Evolutionary conservation across 1,140 invertebrate species (phyloP).

Genomic region (Trichoplusia ni): DNA sequence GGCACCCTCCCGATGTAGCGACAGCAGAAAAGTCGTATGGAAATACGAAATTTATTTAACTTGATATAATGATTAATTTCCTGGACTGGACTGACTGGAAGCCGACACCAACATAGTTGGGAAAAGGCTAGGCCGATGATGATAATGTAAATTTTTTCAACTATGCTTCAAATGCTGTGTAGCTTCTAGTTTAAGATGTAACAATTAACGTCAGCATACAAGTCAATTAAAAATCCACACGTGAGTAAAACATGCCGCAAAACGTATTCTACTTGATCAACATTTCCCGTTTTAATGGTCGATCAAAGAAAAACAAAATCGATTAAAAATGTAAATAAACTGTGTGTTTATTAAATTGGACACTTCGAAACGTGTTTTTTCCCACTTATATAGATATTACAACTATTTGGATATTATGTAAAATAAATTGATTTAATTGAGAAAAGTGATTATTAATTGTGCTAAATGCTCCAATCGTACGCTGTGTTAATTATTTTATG

Average conservation of each 20-base stretch:
- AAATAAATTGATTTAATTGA: conserved; percentile 29
- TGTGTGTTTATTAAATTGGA: conserved; percentile 15
- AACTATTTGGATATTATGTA: conserved; percentile 26
- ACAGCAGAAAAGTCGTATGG: conserved; percentile 48
- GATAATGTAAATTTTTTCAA: too few species aligned
- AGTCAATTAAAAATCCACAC: too few species aligned
- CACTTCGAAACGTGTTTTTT: conserved; percentile 22
- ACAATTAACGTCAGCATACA: too few species aligned
- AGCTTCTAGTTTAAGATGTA: too few species aligned
- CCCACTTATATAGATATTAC: conserved; percentile 1
- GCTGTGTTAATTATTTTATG: conserved; percentile 25
- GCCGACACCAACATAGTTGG: too few species aligned
- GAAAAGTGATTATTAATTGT: conserved; percentile 27
- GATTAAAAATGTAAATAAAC: not conserved
- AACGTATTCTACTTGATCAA: too few species aligned
- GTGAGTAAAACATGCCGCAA: too few species aligned
- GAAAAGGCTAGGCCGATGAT: too few species aligned
- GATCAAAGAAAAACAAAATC: not conserved
- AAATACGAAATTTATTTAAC: too few species aligned
- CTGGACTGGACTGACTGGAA: too few species aligned
- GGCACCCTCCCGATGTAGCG: conserved; percentile 56
- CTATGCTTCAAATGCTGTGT: too few species aligned
- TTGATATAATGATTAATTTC: too few species aligned
- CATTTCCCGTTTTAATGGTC: not conserved
- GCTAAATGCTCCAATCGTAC: conserved; percentile 14